phyloP scores from a whole-genome alignment of 2,113 vertebrate genomes.

The Dinomys branickii region DNA sequence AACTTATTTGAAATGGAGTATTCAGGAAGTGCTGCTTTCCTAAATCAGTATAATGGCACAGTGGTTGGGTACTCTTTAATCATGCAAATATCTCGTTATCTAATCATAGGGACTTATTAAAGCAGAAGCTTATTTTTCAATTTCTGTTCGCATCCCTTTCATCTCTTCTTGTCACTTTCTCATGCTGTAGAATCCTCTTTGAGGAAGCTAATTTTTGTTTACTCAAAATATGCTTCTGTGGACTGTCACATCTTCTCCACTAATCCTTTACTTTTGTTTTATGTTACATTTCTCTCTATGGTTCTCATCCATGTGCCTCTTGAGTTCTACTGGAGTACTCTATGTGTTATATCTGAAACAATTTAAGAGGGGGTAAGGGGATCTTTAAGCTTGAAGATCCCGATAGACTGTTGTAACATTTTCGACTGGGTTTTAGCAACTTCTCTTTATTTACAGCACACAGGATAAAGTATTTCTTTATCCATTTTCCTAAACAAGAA shows the following conservation, averaged over 20 bases:
- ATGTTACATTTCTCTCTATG: background rate
- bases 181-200: conserved; percentile 35
- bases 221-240: conserved; percentile 55
- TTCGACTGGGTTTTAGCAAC: conserved; percentile 30
- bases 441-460: background rate
- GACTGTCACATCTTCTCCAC: background rate
- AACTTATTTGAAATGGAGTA: conserved; percentile 48
- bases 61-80: conserved; percentile 58
- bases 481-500: conserved; percentile 43
- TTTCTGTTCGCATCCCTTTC: conserved; percentile 52
- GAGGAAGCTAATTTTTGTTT: conserved; percentile 68
- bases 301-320: conserved; percentile 46
- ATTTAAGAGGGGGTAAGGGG: background rate
- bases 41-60: conserved; percentile 38
- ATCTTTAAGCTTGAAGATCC: conserved; percentile 41
- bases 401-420: background rate
- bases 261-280: conserved; percentile 27
- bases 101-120: conserved; percentile 60
- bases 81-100: conserved; percentile 39
- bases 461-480: conserved; percentile 46
- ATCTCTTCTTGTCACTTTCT: conserved; percentile 54
- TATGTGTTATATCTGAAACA: conserved; percentile 24
- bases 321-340: conserved; percentile 3
- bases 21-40: conserved; percentile 54
- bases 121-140: conserved; percentile 61